These are phyloP conservation scores for Drosophila sordidula DNA, from an alignment of 2,888 invertebrate species.

Conservation along the genomic window DNA sequence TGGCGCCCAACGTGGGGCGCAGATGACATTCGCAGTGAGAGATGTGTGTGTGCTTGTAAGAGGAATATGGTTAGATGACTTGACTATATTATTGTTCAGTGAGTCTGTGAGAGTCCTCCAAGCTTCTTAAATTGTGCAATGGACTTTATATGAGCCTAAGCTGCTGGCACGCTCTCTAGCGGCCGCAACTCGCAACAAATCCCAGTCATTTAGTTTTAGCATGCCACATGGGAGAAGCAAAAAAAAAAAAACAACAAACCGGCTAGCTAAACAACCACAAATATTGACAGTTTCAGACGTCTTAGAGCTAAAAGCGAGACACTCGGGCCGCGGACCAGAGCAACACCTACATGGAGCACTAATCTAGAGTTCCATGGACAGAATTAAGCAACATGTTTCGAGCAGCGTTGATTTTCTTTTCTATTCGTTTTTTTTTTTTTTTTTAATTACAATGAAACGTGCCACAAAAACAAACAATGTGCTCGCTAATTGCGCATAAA, in stretches of 20 bases:
- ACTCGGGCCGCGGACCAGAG: constrained; percentile 14
- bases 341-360: constrained; percentile 45
- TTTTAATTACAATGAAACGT: constrained; percentile 77
- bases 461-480: constrained; percentile 74
- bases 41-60: constrained; percentile 7
- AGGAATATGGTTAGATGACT: constrained; percentile 19
- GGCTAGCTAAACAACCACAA: constrained; percentile 22
- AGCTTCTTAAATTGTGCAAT: constrained; percentile 18
- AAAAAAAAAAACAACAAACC: constrained; percentile 24
- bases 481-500: constrained; percentile 74
- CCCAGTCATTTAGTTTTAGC: constrained; percentile 29
- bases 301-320: constrained; percentile 29
- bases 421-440: constrained; percentile 1
- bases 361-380: constrained; percentile 24
- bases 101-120: constrained; percentile 7
- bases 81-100: constrained; percentile 13
- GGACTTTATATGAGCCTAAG: not conserved
- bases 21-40: constrained; percentile 41
- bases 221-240: constrained; percentile 24
- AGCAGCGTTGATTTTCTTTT: constrained; percentile 39
- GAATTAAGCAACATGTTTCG: constrained; percentile 43
- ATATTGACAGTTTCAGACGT: constrained; percentile 53
- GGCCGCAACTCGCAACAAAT: constrained; percentile 14
- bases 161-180: constrained; percentile 6
- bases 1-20: constrained; percentile 38